Percentiles rank a stretch among this genome's conserved stretches.
phyloP scores from a whole-genome alignment of 1,140 invertebrate species.

The Sweltsa coloradensis region DNA sequence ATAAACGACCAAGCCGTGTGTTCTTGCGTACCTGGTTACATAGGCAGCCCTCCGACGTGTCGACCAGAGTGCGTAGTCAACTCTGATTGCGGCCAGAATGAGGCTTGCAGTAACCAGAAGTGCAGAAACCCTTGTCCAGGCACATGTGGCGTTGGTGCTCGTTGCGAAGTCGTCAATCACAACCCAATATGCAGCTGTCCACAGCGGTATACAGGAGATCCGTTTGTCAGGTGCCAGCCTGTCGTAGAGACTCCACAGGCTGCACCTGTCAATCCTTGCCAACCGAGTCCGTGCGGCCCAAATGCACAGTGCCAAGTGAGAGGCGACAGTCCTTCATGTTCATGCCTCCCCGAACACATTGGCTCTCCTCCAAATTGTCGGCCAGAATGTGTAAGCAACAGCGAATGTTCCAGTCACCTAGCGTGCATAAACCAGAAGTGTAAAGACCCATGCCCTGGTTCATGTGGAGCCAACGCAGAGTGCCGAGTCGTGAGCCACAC shows the following conservation, averaged over 20 bases:
- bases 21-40: constrained; percentile 47
- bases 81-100: constrained; percentile 33
- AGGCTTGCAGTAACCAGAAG: constrained; percentile 37
- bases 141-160: constrained; percentile 48
- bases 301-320: constrained; percentile 33
- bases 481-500: constrained; percentile 49
- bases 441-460: constrained; percentile 31
- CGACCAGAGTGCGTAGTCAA: constrained; percentile 33
- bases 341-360: constrained; percentile 34
- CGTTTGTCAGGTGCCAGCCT: constrained; percentile 29
- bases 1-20: constrained; percentile 54
- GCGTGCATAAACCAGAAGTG: constrained; percentile 35
- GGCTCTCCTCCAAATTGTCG: constrained; percentile 39
- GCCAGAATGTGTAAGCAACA: constrained; percentile 33
- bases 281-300: constrained; percentile 35
- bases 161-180: constrained; percentile 40
- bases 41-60: constrained; percentile 42
- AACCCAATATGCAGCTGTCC: constrained; percentile 36
- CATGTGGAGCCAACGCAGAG: constrained; percentile 48
- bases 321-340: constrained; percentile 31
- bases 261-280: constrained; percentile 24
- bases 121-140: constrained; percentile 43
- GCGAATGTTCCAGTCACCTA: constrained; percentile 32
- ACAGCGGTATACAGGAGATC: constrained; percentile 37
- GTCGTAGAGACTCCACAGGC: constrained; percentile 13